A percentile compares a stretch with the other conserved stretches of the same genome.
phyloP scores from a whole-genome alignment of 2,797 vertebrate species.

The Galagoides demidoff region DNA sequence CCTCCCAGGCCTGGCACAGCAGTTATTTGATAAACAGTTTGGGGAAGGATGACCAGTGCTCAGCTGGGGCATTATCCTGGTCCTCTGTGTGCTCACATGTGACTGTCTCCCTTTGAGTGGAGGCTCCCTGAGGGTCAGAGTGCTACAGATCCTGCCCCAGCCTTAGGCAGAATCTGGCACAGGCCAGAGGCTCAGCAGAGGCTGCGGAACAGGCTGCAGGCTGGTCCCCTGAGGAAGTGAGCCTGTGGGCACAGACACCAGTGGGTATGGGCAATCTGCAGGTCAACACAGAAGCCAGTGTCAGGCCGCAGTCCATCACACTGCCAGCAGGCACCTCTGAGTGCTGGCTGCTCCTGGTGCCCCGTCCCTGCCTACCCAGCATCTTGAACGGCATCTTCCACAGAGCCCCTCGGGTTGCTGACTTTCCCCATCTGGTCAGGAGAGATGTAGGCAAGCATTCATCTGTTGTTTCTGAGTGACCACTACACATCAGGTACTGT shows the following conservation, averaged over 20 bases:
- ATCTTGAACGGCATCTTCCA: not conserved
- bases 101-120: not conserved
- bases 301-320: not conserved
- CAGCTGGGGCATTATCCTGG: not conserved
- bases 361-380: not conserved
- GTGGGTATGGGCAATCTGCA: not conserved
- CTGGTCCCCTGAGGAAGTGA: not conserved
- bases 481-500: not conserved
- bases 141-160: not conserved
- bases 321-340: not conserved
- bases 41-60: not conserved
- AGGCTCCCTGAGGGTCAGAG: not conserved
- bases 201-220: not conserved
- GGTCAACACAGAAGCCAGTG: not conserved
- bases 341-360: not conserved
- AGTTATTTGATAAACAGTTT: not conserved
- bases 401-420: not conserved
- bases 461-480: not conserved
- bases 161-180: not conserved
- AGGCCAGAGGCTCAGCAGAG: too few species aligned
- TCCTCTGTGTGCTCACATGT: too few species aligned
- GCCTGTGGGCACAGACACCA: not conserved
- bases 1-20: not conserved
- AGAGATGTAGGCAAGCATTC: not conserved
- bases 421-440: not conserved